phyloP scores from a whole-genome alignment of 1,140 invertebrate genomes.

The Globodera rostochiensis region DNA sequence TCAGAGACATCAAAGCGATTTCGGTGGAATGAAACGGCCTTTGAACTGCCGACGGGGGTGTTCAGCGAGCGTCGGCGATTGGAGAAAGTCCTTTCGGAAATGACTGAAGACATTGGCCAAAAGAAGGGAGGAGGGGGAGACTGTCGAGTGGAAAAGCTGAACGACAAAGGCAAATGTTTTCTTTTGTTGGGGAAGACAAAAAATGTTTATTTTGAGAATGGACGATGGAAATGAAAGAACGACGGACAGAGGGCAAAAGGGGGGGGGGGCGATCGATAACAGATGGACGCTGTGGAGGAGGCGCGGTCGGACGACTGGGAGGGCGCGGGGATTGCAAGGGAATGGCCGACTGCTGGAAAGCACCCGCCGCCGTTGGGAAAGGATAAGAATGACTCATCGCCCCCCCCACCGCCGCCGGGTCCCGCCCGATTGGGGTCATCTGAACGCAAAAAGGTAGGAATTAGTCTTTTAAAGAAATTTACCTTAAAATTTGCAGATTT shows the following conservation, averaged over 20 bases:
- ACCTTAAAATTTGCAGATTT: too few species aligned
- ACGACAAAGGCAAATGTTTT: neutral
- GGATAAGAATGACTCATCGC: neutral
- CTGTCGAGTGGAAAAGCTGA: too few species aligned
- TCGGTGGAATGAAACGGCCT: slow-evolving; percentile 16
- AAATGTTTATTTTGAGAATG: neutral
- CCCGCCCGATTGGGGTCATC: neutral
- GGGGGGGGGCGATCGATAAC: slow-evolving; percentile 1
- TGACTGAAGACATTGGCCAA: slow-evolving; percentile 6
- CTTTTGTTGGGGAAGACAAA: neutral
- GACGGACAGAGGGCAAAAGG: slow-evolving; percentile 1
- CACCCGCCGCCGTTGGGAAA: neutral
- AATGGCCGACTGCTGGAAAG: neutral
- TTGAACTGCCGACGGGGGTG: neutral
- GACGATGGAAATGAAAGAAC: neutral
- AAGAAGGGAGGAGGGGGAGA: neutral
- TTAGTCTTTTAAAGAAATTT: too few species aligned
- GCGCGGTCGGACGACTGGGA: neutral
- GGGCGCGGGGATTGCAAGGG: neutral
- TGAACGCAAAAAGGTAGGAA: too few species aligned
- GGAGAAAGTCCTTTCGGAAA: slow-evolving; percentile 23
- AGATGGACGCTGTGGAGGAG: neutral
- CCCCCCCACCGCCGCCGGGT: neutral
- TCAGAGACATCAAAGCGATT: slow-evolving; percentile 25
- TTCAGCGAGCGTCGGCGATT: slow-evolving; percentile 17